phyloP scores from a whole-genome alignment of 2,888 invertebrate genomes.

The Cinara cedri region DNA sequence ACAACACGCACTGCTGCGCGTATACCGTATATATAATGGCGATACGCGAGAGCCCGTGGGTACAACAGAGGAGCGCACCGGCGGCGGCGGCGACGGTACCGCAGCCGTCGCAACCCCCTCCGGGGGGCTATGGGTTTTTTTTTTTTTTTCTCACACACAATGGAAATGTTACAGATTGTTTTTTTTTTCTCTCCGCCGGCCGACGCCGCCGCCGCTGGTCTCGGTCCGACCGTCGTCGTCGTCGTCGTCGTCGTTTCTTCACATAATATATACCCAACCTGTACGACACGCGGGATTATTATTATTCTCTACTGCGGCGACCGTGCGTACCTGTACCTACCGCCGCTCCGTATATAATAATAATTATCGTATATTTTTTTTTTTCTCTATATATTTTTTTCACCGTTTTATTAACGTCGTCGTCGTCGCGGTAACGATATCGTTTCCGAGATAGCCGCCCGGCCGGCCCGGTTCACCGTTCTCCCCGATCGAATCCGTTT shows the following conservation, averaged over 20 bases:
- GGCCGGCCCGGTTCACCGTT: background rate
- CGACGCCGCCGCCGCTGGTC: background rate
- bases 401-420: conserved; percentile 1
- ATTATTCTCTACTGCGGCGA: background rate
- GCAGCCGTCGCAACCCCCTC: background rate
- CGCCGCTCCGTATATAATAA: conserved; percentile 8
- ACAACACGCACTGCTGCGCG: too few relatives aligned
- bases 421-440: conserved; percentile 1
- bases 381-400: background rate
- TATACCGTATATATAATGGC: too few relatives aligned
- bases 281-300: too few relatives aligned
- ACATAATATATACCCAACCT: background rate
- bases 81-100: background rate
- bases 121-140: background rate
- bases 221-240: background rate
- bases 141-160: conserved; percentile 51
- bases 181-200: conserved; percentile 2
- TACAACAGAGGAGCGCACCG: too few relatives aligned
- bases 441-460: background rate
- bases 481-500: conserved; percentile 11
- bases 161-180: conserved; percentile 46
- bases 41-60: too few relatives aligned
- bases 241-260: background rate
- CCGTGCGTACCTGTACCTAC: too few relatives aligned
- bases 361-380: background rate